Evolutionary conservation across 1,140 invertebrate species (phyloP).

Genomic region (Drosophila serrata): DNA sequence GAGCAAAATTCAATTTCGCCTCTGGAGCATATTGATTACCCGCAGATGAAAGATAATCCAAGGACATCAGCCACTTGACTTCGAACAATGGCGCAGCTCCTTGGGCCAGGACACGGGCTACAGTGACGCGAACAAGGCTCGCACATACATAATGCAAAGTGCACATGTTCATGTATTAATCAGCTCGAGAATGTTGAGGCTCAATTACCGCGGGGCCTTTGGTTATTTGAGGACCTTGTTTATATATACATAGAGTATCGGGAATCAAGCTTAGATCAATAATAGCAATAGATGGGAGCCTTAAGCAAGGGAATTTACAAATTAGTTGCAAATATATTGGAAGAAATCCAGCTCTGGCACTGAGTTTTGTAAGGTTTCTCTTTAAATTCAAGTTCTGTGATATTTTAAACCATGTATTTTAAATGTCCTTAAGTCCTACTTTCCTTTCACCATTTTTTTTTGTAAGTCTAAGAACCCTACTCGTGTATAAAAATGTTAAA

Average conservation of each 20-base stretch:
- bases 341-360: background rate
- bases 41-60: conserved; percentile 43
- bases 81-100: conserved; percentile 21
- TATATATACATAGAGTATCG: background rate
- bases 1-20: conserved; percentile 8
- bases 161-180: conserved; percentile 59
- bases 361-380: background rate
- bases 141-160: conserved; percentile 29
- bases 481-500: conserved; percentile 6
- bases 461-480: background rate
- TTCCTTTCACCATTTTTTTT: too few relatives aligned
- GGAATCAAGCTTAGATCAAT: conserved; percentile 11
- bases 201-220: conserved; percentile 62
- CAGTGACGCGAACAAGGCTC: conserved; percentile 42
- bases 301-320: background rate
- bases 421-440: background rate
- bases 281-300: background rate
- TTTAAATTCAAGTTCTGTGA: background rate
- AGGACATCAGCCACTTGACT: conserved; percentile 23
- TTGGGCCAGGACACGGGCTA: background rate
- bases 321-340: background rate
- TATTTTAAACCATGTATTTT: background rate
- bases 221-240: conserved; percentile 39
- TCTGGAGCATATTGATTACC: conserved; percentile 40
- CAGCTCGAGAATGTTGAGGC: conserved; percentile 63